phyloP scores from a whole-genome alignment of 2,113 vertebrate genomes.

The Tetrax tetrax region DNA sequence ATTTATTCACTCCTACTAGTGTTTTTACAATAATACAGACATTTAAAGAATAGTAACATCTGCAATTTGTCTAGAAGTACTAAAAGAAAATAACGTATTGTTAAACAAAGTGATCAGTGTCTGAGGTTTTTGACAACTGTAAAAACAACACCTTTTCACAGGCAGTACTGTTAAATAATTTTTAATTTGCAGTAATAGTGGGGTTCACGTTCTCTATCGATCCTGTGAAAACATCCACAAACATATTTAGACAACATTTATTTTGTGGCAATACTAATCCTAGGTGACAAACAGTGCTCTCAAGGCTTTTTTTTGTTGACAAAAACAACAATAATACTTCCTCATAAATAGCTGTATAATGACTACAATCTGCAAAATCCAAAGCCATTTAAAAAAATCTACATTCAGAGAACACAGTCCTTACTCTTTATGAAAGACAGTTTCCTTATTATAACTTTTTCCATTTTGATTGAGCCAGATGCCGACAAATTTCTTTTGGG shows the following conservation, averaged over 20 bases:
- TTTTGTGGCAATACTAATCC: constrained; percentile 40
- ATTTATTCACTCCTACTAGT: constrained; percentile 16
- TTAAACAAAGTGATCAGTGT: constrained; percentile 24
- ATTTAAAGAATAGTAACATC: constrained; percentile 8
- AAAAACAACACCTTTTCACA: constrained; percentile 17
- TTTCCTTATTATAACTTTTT: constrained; percentile 37
- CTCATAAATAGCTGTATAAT: constrained; percentile 52
- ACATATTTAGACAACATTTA: constrained; percentile 27
- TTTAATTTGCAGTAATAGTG: constrained; percentile 35
- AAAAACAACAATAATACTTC: constrained; percentile 47
- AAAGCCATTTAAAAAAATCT: constrained; percentile 45
- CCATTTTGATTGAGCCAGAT: constrained; percentile 51
- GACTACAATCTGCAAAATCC: constrained; percentile 34
- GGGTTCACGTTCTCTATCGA: not conserved
- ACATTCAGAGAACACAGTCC: constrained; percentile 37
- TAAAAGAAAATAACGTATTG: not conserved
- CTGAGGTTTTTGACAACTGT: constrained; percentile 29
- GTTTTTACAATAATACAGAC: not conserved
- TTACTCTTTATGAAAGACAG: constrained; percentile 19
- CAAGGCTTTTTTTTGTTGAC: constrained; percentile 39
- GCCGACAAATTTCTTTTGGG: constrained; percentile 5
- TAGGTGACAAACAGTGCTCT: constrained; percentile 42
- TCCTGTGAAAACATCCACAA: constrained; percentile 11
- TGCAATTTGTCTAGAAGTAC: not conserved
- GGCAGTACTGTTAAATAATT: constrained; percentile 32